These are phyloP conservation scores for Apis laboriosa DNA, from an alignment of 1,140 invertebrate species.

Conservation along the genomic window DNA sequence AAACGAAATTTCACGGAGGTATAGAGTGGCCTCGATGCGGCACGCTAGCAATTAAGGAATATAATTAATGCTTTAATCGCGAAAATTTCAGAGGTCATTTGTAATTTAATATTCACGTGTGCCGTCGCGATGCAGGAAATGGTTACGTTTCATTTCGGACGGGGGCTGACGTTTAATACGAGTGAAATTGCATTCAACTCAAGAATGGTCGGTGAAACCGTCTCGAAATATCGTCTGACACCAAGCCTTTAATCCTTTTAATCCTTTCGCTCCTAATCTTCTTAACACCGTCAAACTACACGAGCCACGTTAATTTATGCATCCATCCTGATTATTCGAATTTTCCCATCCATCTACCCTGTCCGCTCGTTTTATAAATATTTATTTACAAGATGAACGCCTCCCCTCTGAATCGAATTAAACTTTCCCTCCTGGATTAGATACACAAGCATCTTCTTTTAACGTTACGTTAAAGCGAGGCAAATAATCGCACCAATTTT, in stretches of 20 bases:
- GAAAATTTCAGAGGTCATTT: constrained; percentile 8
- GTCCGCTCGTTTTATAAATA: constrained; percentile 19
- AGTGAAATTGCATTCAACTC: constrained; percentile 50
- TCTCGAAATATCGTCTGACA: constrained; percentile 59
- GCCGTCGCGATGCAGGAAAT: background rate
- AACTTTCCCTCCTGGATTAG: background rate
- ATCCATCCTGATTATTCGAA: constrained; percentile 35
- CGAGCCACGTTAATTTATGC: constrained; percentile 51
- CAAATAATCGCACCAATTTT: too few species aligned
- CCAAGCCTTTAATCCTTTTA: constrained; percentile 56
- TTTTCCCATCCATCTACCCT: background rate
- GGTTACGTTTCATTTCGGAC: background rate
- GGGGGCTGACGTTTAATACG: constrained; percentile 14
- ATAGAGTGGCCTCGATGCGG: background rate
- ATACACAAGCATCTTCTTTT: background rate
- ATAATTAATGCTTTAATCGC: background rate
- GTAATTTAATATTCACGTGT: background rate
- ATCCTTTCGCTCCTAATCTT: constrained; percentile 57
- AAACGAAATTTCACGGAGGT: background rate
- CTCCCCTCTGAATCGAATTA: background rate
- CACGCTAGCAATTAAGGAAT: background rate
- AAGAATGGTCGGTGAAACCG: constrained; percentile 28
- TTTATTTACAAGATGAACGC: background rate
- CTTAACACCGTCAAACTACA: constrained; percentile 50
- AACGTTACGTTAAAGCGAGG: too few species aligned